Conservation (phyloP, 2,888 invertebrate genomes). For the Gari tellinella region DNA sequence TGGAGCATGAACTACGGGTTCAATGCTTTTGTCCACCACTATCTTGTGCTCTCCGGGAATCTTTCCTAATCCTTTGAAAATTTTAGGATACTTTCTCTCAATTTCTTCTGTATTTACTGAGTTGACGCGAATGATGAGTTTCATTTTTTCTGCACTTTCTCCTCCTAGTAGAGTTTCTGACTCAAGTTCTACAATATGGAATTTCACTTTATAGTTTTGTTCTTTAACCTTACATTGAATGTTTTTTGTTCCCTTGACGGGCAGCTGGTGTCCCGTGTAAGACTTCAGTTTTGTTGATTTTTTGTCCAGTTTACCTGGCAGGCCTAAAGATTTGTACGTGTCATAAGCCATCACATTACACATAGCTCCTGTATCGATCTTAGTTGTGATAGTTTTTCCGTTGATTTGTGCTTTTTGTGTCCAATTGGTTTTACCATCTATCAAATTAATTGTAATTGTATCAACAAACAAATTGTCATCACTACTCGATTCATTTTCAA, state of each 20-base stretch:
- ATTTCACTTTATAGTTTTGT: slow-evolving; percentile 14
- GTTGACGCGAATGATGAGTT: slow-evolving; percentile 15
- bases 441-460: no score
- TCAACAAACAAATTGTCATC: no score
- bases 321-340: slow-evolving; percentile 1
- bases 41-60: slow-evolving; percentile 32
- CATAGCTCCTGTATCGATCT: slow-evolving; percentile 14
- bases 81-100: slow-evolving; percentile 10
- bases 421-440: slow-evolving; percentile 12
- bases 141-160: slow-evolving; percentile 17
- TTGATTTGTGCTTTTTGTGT: slow-evolving; percentile 18
- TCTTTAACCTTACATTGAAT: slow-evolving; percentile 17
- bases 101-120: slow-evolving; percentile 18
- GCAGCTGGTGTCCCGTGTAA: slow-evolving; percentile 29
- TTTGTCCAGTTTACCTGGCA: neutral
- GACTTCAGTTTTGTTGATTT: slow-evolving; percentile 10
- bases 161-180: slow-evolving; percentile 20
- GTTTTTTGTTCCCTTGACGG: slow-evolving; percentile 1
- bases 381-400: slow-evolving; percentile 17
- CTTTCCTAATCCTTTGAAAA: slow-evolving; percentile 34
- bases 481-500: neutral
- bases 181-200: slow-evolving; percentile 23
- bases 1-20: slow-evolving; percentile 34
- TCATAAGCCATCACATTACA: slow-evolving; percentile 19
- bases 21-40: slow-evolving; percentile 15